Evolutionary conservation across 1,140 invertebrate genomes (phyloP).

Genomic region (Formica exsecta): DNA sequence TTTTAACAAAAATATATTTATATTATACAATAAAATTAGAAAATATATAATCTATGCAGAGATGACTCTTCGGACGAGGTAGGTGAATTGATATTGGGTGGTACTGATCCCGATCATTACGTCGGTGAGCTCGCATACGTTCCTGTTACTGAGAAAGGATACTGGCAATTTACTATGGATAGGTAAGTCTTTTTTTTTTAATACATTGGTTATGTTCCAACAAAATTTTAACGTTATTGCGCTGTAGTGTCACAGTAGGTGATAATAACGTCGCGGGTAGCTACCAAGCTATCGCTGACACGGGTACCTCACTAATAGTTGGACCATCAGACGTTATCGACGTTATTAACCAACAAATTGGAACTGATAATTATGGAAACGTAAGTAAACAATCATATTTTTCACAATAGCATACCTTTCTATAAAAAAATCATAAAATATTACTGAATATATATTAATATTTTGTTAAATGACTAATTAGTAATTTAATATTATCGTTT

Average conservation of each 20-base stretch:
- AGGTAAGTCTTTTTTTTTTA: conserved; percentile 81
- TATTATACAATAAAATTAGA: not conserved
- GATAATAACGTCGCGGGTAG: conserved; percentile 72
- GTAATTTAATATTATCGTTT: no score
- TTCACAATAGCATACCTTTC: no score
- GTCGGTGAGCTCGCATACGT: conserved; percentile 97
- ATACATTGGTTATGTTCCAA: not conserved
- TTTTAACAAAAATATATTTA: not conserved
- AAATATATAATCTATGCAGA: conserved; percentile 57
- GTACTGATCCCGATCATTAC: conserved; percentile 96
- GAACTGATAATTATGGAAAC: conserved; percentile 79
- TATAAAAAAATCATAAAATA: no score
- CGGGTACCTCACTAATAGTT: conserved; percentile 98
- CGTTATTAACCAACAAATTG: conserved; percentile 94
- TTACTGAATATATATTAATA: not conserved
- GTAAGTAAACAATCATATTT: not conserved
- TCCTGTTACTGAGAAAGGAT: conserved; percentile 94
- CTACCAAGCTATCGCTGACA: conserved; percentile 98
- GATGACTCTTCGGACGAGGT: no score
- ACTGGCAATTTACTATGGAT: conserved; percentile 99
- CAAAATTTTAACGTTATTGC: not conserved
- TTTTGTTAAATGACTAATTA: no score
- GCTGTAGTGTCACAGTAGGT: conserved; percentile 66
- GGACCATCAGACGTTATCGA: conserved; percentile 94
- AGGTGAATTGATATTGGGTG: conserved; percentile 97